Conservation (phyloP, 53 echinoderm and acorn worm genomes). For the Arbacia lixula region DNA sequence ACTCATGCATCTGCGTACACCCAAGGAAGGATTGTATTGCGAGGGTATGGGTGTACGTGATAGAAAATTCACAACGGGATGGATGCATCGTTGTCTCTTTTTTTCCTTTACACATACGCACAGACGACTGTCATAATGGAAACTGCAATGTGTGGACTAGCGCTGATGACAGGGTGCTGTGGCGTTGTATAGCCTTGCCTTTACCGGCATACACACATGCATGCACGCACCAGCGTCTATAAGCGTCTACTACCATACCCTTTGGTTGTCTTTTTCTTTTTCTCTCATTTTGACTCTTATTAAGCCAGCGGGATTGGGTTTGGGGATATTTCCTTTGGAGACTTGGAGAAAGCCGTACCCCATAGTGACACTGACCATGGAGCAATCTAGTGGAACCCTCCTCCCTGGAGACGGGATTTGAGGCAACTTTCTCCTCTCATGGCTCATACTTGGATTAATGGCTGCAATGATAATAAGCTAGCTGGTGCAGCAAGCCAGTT, state of each 20-base stretch:
- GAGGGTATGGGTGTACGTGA: constrained; percentile 16
- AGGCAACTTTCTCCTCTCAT: not conserved
- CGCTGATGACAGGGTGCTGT: constrained; percentile 21
- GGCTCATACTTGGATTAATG: constrained; percentile 54
- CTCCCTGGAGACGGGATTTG: not conserved
- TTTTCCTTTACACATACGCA: constrained; percentile 18
- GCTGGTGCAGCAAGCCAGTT: constrained; percentile 35
- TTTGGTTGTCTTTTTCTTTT: constrained; percentile 23
- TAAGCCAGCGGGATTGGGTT: constrained; percentile 39
- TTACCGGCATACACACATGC: constrained; percentile 51
- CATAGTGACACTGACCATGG: constrained; percentile 16
- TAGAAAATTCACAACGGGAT: constrained; percentile 20
- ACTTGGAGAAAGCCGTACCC: constrained; percentile 19
- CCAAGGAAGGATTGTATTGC: not conserved
- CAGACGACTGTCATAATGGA: constrained; percentile 54
- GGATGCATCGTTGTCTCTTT: constrained; percentile 36
- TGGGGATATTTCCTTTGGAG: constrained; percentile 4
- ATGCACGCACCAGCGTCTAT: constrained; percentile 1
- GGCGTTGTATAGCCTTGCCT: constrained; percentile 45
- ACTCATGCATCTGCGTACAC: not conserved
- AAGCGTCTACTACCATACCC: constrained; percentile 1
- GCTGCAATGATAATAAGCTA: constrained; percentile 59
- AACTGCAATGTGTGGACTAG: constrained; percentile 46
- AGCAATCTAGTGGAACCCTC: not conserved
- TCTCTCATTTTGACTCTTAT: constrained; percentile 24